These are phyloP conservation scores for Drosophila mayaguana DNA, from an alignment of 2,888 invertebrate species.

Conservation along the genomic window DNA sequence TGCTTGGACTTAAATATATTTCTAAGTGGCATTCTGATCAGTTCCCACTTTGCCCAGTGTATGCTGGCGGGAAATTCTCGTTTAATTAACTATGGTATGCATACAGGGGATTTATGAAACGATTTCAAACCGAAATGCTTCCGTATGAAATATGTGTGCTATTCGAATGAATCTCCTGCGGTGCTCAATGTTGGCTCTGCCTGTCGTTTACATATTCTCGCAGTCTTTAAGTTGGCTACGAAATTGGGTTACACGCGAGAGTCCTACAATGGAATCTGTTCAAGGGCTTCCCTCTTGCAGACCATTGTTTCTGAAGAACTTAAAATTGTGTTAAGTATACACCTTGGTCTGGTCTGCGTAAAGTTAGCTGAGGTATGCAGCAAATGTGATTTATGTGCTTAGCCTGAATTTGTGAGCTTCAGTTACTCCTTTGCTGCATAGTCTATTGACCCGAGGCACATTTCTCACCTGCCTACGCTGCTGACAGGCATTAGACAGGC, in stretches of 20 bases:
- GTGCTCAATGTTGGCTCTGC: conserved; percentile 21
- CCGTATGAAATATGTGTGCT: conserved; percentile 12
- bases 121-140: conserved; percentile 39
- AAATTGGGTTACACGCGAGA: conserved; percentile 41
- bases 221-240: conserved; percentile 29
- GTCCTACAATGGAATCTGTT: not conserved
- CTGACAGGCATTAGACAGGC: conserved; percentile 49
- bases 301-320: conserved; percentile 26
- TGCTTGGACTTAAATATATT: not conserved
- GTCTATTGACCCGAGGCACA: conserved; percentile 52
- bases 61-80: conserved; percentile 20
- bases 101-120: conserved; percentile 28
- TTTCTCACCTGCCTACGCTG: conserved; percentile 41
- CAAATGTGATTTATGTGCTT: conserved; percentile 48
- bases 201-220: conserved; percentile 11
- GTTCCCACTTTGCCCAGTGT: not conserved
- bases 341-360: not conserved
- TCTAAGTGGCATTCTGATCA: not conserved
- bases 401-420: conserved; percentile 3
- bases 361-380: conserved; percentile 22
- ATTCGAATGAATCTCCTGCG: conserved; percentile 46
- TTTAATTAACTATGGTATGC: conserved; percentile 47
- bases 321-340: conserved; percentile 20
- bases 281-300: not conserved
- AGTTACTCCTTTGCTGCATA: conserved; percentile 26